A percentile compares a stretch with the other conserved stretches of the same genome.
These are phyloP conservation scores for Melieria crassipennis DNA, from an alignment of 2,888 invertebrate genomes.

Conservation along the genomic window DNA sequence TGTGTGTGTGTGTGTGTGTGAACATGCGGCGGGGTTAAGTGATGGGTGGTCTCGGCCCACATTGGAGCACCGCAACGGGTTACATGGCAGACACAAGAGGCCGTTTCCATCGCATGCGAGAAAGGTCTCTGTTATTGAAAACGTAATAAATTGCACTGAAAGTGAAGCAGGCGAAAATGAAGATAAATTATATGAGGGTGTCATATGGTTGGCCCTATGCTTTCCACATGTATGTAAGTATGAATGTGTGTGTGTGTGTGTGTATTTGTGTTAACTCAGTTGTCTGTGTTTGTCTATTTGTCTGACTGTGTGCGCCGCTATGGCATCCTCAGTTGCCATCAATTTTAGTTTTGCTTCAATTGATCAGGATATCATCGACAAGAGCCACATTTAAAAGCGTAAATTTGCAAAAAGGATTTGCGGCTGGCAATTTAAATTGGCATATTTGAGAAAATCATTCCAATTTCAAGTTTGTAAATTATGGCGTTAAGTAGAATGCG, in stretches of 20 bases:
- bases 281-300: neutral
- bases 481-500: no score
- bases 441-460: neutral
- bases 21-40: no score
- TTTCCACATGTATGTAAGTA: neutral
- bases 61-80: no score
- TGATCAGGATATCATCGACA: conserved; percentile 23
- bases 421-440: neutral
- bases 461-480: no score
- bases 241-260: neutral
- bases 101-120: no score
- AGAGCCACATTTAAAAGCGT: neutral
- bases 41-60: no score
- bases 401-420: conserved; percentile 7
- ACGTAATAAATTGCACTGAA: conserved; percentile 21
- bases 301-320: neutral
- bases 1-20: no score
- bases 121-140: conserved; percentile 14
- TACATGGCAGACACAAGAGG: no score
- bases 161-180: conserved; percentile 22
- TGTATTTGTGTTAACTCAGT: neutral
- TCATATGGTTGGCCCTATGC: neutral
- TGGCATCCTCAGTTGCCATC: conserved; percentile 5
- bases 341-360: conserved; percentile 24
- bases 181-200: conserved; percentile 19